Percentiles rank a stretch among this genome's conserved stretches.
Conservation (phyloP, 2,797 vertebrate genomes). For the Poeciliopsis infans region DNA sequence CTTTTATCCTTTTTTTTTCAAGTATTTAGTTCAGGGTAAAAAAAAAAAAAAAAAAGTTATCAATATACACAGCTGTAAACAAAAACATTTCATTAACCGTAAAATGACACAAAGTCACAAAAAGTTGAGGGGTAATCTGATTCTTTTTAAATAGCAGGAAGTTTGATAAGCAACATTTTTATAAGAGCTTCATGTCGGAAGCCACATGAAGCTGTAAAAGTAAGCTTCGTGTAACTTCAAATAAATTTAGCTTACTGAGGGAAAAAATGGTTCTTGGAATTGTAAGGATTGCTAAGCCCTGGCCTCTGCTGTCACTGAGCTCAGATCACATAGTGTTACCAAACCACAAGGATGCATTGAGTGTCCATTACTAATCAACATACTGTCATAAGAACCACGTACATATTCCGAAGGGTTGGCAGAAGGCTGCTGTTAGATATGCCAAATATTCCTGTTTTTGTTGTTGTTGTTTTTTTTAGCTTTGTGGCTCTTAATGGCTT, state of each 20-base stretch:
- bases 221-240: not conserved
- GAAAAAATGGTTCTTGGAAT: not conserved
- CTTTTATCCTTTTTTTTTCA: slow-evolving; percentile 33
- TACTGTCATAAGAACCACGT: not conserved
- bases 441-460: not conserved
- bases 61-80: slow-evolving; percentile 85
- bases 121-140: slow-evolving; percentile 73
- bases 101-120: slow-evolving; percentile 75
- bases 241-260: not conserved
- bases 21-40: slow-evolving; percentile 53
- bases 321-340: not conserved
- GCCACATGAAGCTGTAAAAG: not conserved
- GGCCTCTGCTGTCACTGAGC: not conserved
- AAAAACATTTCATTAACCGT: slow-evolving; percentile 66
- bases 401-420: not conserved
- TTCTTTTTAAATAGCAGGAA: slow-evolving; percentile 78
- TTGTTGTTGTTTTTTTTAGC: too few species aligned
- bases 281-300: not conserved
- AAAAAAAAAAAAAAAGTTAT: slow-evolving; percentile 51
- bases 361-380: not conserved
- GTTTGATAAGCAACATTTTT: slow-evolving; percentile 81
- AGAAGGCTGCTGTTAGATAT: not conserved
- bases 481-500: not conserved
- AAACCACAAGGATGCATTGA: not conserved
- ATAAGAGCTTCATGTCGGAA: slow-evolving; percentile 53